Evolutionary conservation across 2,113 vertebrate species (phyloP).

Genomic region (Albula glossodonta): DNA sequence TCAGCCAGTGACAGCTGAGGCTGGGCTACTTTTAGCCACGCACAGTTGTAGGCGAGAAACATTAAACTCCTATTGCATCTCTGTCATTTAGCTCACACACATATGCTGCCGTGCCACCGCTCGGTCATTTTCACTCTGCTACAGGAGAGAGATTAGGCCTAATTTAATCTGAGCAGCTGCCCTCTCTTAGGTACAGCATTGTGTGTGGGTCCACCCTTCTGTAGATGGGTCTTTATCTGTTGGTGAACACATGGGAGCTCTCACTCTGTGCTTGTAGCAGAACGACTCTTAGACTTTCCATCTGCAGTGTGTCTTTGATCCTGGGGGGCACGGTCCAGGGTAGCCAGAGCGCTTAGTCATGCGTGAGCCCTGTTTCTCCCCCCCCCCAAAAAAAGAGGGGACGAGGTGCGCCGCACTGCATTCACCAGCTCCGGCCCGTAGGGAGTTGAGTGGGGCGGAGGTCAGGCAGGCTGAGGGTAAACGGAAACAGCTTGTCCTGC

Average conservation of each 20-base stretch:
- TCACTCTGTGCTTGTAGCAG: slow-evolving; percentile 44
- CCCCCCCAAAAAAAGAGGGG: not conserved
- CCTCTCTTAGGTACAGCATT: not conserved
- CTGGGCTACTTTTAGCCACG: not conserved
- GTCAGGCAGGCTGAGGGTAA: not conserved
- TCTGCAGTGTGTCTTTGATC: slow-evolving; percentile 56
- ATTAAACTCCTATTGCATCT: not conserved
- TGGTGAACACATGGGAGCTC: slow-evolving; percentile 56
- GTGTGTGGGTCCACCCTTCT: slow-evolving; percentile 21
- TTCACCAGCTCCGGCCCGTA: not conserved
- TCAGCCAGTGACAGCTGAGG: not conserved
- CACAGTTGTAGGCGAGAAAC: not conserved
- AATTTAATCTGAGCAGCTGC: not conserved
- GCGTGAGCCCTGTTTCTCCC: slow-evolving; percentile 44
- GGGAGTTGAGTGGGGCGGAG: not conserved
- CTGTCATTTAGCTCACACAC: not conserved
- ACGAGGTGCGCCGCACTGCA: not conserved
- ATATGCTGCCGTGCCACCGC: not conserved
- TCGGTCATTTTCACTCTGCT: not conserved
- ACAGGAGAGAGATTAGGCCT: too few species aligned
- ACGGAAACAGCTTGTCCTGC: slow-evolving; percentile 2
- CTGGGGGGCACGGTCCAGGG: slow-evolving; percentile 38
- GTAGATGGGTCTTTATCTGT: slow-evolving; percentile 26
- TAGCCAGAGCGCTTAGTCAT: slow-evolving; percentile 52
- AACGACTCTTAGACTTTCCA: slow-evolving; percentile 42